phyloP scores from a whole-genome alignment of 2,113 vertebrate species.

The human (Homo sapiens) region GRCh38 chr7:80591501-80592000 shows the following conservation, averaged over 20 bases:
- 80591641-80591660: not conserved
- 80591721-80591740: not conserved
- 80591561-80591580: not conserved
- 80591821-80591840: not conserved
- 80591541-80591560: not conserved
- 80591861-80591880: not conserved
- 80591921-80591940: not conserved
- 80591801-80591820: not conserved
- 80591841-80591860: not conserved
- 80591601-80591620: not conserved
- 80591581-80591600: not conserved
- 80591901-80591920: not conserved
- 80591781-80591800: not conserved
- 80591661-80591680: not conserved
- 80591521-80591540: not conserved
- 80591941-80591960: not conserved
- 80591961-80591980: not conserved
- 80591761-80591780: not conserved
- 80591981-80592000: not conserved
- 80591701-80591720: not conserved
- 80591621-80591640: not conserved
- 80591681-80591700: not conserved
- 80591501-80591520: not conserved
- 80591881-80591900: not conserved
- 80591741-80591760: not conserved